Conservation (phyloP, 2,113 vertebrate genomes). For the Perca flavescens region DNA sequence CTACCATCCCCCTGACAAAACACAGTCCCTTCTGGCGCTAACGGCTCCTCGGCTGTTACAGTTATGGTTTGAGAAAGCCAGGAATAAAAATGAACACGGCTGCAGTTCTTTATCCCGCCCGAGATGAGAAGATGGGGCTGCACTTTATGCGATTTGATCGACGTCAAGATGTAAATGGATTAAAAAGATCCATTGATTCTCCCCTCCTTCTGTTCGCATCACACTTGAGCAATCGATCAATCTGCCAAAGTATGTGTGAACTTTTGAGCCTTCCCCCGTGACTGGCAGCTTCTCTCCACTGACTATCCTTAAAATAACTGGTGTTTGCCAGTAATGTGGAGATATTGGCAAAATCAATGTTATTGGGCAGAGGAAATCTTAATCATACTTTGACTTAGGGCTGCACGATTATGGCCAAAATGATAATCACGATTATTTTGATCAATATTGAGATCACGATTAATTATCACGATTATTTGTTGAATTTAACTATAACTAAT, state of each 20-base stretch:
- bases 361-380: slow-evolving; percentile 1
- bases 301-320: slow-evolving; percentile 28
- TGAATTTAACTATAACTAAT: too few relatives aligned
- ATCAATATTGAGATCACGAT: too few relatives aligned
- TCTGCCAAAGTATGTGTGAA: slow-evolving; percentile 59
- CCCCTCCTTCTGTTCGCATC: slow-evolving; percentile 46
- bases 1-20: slow-evolving; percentile 54
- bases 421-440: too few relatives aligned
- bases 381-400: background rate
- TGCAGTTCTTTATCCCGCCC: slow-evolving; percentile 67
- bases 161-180: slow-evolving; percentile 71
- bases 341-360: slow-evolving; percentile 14
- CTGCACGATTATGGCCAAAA: too few relatives aligned
- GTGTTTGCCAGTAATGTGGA: slow-evolving; percentile 12
- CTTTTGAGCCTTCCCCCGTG: slow-evolving; percentile 28
- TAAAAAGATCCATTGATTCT: slow-evolving; percentile 77
- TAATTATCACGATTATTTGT: too few relatives aligned
- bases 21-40: slow-evolving; percentile 53
- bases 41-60: slow-evolving; percentile 69
- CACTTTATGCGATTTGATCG: slow-evolving; percentile 72
- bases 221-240: slow-evolving; percentile 71
- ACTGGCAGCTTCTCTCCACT: slow-evolving; percentile 8
- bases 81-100: slow-evolving; percentile 59
- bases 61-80: slow-evolving; percentile 70
- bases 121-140: slow-evolving; percentile 62